Evolutionary conservation across 2,888 invertebrate species (phyloP), one percentile per base, ranked within the genome.

Genomic region (Tineola bisselliella): DNA sequence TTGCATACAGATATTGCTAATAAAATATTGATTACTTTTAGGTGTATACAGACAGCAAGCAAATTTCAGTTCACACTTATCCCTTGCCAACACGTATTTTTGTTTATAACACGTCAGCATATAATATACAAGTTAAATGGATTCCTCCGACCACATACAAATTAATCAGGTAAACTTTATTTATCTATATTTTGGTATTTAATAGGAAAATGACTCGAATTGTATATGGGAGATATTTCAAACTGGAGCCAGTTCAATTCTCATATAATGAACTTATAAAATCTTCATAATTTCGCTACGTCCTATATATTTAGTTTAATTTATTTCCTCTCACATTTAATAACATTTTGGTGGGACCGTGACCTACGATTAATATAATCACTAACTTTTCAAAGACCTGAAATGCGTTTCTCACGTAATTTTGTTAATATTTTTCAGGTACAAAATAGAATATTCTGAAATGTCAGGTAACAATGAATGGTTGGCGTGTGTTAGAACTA

Each of bases 121-220:
- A 91, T 61, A 81, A 87, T 5, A 73, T 97, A 61, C 86, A 83
- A 0, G 74, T 97, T 0, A 75, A 84, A 4, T 96, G 96, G 96
- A 81, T 82, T 5, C 88, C 90, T 0, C 91, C 81, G 4, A 70
- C 74, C 1, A 63, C 73, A 0, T 76, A 77, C 62, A 67, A 65
- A 11, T 59, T 82, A 70, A 78, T 62, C 67, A 72, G 38, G 84
- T 84, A 61, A 74, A 74, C 70, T 54, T 18, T 48, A n/a, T 38
- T 6, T 38, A n/a, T n/a, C n/a, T n/a, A n/a, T n/a, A n/a, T n/a
- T n/a, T n/a, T n/a, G n/a, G n/a, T n/a, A n/a, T n/a, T n/a, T n/a
- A n/a, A n/a, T n/a, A n/a, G n/a, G n/a, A n/a, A n/a, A n/a, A n/a
- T n/a, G n/a, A n/a, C n/a, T n/a, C n/a, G n/a, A n/a, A n/a, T n/a